Percentiles rank a stretch among this genome's conserved stretches.
These are phyloP conservation scores for Centruroides vittatus DNA, from an alignment of 1,140 invertebrate genomes.

Conservation along the genomic window DNA sequence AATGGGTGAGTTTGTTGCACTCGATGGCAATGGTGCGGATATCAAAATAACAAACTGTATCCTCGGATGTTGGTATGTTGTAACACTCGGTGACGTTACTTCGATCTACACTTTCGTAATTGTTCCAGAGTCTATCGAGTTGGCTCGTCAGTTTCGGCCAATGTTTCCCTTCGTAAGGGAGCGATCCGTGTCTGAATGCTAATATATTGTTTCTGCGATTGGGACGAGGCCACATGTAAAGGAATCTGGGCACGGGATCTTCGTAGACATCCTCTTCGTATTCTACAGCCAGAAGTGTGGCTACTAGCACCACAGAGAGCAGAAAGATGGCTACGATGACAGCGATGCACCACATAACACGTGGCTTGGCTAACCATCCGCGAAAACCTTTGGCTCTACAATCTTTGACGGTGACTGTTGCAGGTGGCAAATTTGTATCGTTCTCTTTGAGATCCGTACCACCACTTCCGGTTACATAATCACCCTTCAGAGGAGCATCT, in stretches of 20 bases:
- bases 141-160: slow-evolving; percentile 16
- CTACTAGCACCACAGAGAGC: slow-evolving; percentile 9
- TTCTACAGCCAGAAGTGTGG: slow-evolving; percentile 11
- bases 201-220: slow-evolving; percentile 16
- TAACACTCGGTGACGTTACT: slow-evolving; percentile 10
- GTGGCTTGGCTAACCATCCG: slow-evolving; percentile 15
- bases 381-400: slow-evolving; percentile 8
- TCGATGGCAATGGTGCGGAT: slow-evolving; percentile 6
- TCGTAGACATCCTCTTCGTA: neutral
- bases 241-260: neutral
- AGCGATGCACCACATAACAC: slow-evolving; percentile 15
- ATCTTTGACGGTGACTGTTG: slow-evolving; percentile 6
- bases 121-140: slow-evolving; percentile 10
- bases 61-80: neutral
- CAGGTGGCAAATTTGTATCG: neutral
- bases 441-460: slow-evolving; percentile 7
- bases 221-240: slow-evolving; percentile 13
- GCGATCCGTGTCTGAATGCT: slow-evolving; percentile 15
- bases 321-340: slow-evolving; percentile 10
- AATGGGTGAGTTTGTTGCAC: slow-evolving; percentile 15
- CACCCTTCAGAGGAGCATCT: slow-evolving; percentile 10
- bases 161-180: slow-evolving; percentile 9
- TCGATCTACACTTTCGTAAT: slow-evolving; percentile 4
- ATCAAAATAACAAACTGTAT: slow-evolving; percentile 13
- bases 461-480: neutral